A percentile compares a stretch with the other conserved stretches of the same genome.
Evolutionary conservation across 2,888 invertebrate genomes (phyloP).

Genomic region (Xylocampa areola): DNA sequence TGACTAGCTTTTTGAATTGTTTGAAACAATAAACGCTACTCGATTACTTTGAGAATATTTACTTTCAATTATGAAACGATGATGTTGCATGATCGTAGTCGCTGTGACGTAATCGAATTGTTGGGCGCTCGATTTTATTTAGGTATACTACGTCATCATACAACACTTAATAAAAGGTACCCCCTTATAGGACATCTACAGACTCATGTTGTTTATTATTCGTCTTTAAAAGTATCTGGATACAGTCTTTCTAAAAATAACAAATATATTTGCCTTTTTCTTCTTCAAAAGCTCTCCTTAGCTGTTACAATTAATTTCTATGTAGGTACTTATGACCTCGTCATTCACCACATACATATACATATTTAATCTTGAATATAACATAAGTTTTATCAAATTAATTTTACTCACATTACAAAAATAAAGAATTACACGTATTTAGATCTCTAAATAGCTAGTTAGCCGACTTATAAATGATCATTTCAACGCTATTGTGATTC

Average conservation of each 20-base stretch:
- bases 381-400: too few species aligned
- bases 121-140: constrained; percentile 1
- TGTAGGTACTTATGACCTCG: too few species aligned
- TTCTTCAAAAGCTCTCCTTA: too few species aligned
- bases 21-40: constrained; percentile 65
- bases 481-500: constrained; percentile 65
- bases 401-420: constrained; percentile 11
- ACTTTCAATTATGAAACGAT: constrained; percentile 69
- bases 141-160: too few species aligned
- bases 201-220: too few species aligned
- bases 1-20: constrained; percentile 69
- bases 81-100: constrained; percentile 52
- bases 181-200: too few species aligned
- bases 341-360: too few species aligned
- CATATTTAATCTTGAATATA: too few species aligned
- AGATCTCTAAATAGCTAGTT: constrained; percentile 49
- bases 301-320: too few species aligned
- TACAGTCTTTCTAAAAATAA: too few species aligned
- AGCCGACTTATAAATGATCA: constrained; percentile 56
- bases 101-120: constrained; percentile 14
- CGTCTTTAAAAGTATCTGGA: too few species aligned
- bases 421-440: constrained; percentile 25
- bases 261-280: neutral
- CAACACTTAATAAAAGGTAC: too few species aligned
- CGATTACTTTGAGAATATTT: constrained; percentile 63